Evolutionary conservation across 2,797 vertebrate genomes (phyloP), one percentile per base, ranked within the genome.

Genomic region (Spondyliosoma cantharus): DNA sequence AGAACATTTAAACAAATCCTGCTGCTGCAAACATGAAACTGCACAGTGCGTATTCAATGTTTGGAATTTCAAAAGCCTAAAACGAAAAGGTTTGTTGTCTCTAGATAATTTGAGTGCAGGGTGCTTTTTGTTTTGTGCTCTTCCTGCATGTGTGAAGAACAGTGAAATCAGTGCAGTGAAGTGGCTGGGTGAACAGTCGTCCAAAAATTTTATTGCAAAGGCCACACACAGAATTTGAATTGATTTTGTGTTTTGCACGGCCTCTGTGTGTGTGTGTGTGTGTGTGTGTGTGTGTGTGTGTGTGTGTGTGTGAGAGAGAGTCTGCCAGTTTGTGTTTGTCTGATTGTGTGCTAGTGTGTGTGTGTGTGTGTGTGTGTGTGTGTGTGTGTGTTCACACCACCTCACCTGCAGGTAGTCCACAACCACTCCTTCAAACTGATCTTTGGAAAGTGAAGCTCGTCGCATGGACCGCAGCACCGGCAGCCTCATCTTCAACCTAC

Each of bases 391-490:
- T 45, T 12, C 14, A 15, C 24, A 15, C 32, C 64, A 15, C n/a
- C 64, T 79, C 71, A 97, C 96, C 95, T 96, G 95, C 87, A 96
- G 89, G 87, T 95, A 96, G 88, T 97, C 96, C 90, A 97, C 96
- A 20, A 96, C 95, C 83, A 96, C 96, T 29, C 96, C 96, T 93
- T 97, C 97, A 90, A 96, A 96, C 93, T 95, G 96, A 80, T 96
- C 96, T 91, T 94, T 96, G 91, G 96, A 91, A 74, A 96, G 91
- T 32, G 96, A 96, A n/a, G 95, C 84, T 61, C 93, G 93, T 52
- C 92, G 83, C 87, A 95, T 91, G 71, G 95, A 93, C n/a, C 94
- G 94, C 82, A 97, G 92, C 58, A 95, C 95, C 3, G 96, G 96
- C 86, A 97, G 92, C 91, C 95, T 95, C 94, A 96, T 94, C 89